Evolutionary conservation across 2,888 invertebrate genomes (phyloP), one percentile per base, ranked within the genome.

Genomic region (Stenurella melanura): DNA sequence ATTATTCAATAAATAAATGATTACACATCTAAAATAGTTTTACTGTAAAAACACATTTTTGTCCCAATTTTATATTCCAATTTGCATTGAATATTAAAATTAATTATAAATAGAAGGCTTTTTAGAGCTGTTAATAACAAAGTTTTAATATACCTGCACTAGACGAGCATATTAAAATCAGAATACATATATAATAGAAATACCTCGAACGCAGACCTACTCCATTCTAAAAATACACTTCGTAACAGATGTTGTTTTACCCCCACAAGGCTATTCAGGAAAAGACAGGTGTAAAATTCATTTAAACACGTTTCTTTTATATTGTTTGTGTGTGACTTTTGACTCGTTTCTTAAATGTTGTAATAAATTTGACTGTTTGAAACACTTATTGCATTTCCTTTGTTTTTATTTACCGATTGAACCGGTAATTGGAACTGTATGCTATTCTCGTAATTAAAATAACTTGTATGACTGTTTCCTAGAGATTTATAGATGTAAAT

Each of bases 161-260:
- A 21, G 67, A 50, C n/a, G 50, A 26, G 54, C 17, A 61, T 58
- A 26, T 72, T 72, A 42, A 72, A 50, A 54, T 72, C 26, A 30
- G 63, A 63, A 54, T 54, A 50, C 21, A 18, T 69, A 19, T 9
- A 38, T 54, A 60, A 42, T 42, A 60, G 50, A 19, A 70, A 19
- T 72, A 12, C 17, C 19, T 58, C 69, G 17, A 50, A 17, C 72
- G 12, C 63, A 61, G 54, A 63, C 63, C 72, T 50, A 54, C 30
- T 18, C 72, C 54, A 72, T 72, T 72, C 60, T 74, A 74, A 70
- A 71, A 61, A 75, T 75, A 75, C 56, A 66, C 54, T 68, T 60
- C 67, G 21, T 74, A 75, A 75, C 70, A 70, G 75, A 75, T 70
- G 71, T 75, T 71, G 71, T 60, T 75, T 30, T 64, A 71, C 60